Evolutionary conservation across 2,797 vertebrate species (phyloP).

Genomic region (Malurus leucopterus): DNA sequence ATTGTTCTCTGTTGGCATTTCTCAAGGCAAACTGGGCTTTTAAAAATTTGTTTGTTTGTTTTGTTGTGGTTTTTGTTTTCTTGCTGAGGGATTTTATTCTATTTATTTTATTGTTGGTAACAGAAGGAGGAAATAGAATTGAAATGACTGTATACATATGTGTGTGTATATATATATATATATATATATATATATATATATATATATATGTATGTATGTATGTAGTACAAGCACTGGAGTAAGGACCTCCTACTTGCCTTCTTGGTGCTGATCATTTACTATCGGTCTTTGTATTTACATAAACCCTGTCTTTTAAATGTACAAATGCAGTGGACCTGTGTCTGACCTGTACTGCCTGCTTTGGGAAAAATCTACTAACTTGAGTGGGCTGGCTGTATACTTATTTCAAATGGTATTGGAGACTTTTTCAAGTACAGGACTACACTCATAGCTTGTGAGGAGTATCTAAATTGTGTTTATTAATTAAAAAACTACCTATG

Average conservation of each 20-base stretch:
- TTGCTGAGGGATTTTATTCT: too few species aligned
- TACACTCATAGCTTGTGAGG: not conserved
- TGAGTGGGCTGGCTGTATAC: not conserved
- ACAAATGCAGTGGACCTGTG: not conserved
- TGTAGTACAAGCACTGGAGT: not conserved
- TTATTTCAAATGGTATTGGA: not conserved
- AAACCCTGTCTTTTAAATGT: not conserved
- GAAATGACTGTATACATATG: not conserved
- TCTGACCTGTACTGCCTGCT: not conserved
- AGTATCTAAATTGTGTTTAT: not conserved
- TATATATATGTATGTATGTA: not conserved
- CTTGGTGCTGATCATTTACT: not conserved
- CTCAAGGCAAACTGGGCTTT: not conserved
- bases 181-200: too few species aligned
- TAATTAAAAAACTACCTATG: not conserved
- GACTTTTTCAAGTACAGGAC: not conserved
- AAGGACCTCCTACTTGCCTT: not conserved
- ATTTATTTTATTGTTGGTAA: not conserved
- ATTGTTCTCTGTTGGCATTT: not conserved
- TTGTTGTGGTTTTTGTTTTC: not conserved
- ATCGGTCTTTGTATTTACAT: not conserved
- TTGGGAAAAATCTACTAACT: not conserved
- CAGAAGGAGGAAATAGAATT: not conserved
- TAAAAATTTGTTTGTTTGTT: not conserved
- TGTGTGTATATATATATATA: too few species aligned